A percentile compares a stretch with the other conserved stretches of the same genome.
phyloP scores from a whole-genome alignment of 2,888 invertebrate species.

The Andricus curvator region DNA sequence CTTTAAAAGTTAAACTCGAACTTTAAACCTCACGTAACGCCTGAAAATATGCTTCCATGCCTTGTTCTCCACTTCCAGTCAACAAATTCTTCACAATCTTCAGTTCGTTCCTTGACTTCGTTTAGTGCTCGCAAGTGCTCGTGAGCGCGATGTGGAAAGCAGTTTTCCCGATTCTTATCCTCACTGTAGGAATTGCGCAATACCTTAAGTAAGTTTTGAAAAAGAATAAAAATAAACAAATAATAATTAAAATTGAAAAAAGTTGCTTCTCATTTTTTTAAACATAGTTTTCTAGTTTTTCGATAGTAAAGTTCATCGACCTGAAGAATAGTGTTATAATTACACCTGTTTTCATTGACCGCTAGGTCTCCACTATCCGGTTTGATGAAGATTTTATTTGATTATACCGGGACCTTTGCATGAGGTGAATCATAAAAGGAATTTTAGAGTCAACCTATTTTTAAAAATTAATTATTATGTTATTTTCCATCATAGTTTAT shows the following conservation, averaged over 20 bases:
- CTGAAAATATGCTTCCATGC: constrained; percentile 21
- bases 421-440: background rate
- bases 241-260: background rate
- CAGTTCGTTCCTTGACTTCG: background rate
- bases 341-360: background rate
- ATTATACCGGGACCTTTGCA: background rate
- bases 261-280: background rate
- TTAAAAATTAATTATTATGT: background rate
- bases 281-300: background rate
- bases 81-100: background rate
- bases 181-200: constrained; percentile 44
- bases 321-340: background rate
- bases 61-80: background rate
- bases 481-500: background rate
- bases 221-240: background rate
- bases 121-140: background rate
- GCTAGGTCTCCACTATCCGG: background rate
- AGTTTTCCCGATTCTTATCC: constrained; percentile 50
- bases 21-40: background rate
- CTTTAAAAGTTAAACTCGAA: background rate
- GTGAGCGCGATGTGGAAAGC: constrained; percentile 59
- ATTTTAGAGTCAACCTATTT: background rate
- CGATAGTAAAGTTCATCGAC: background rate
- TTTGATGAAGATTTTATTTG: background rate
- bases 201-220: constrained; percentile 49